Percentiles rank a stretch among this genome's conserved stretches.
Evolutionary conservation across 2,888 invertebrate species (phyloP).

Genomic region (Troides helena): DNA sequence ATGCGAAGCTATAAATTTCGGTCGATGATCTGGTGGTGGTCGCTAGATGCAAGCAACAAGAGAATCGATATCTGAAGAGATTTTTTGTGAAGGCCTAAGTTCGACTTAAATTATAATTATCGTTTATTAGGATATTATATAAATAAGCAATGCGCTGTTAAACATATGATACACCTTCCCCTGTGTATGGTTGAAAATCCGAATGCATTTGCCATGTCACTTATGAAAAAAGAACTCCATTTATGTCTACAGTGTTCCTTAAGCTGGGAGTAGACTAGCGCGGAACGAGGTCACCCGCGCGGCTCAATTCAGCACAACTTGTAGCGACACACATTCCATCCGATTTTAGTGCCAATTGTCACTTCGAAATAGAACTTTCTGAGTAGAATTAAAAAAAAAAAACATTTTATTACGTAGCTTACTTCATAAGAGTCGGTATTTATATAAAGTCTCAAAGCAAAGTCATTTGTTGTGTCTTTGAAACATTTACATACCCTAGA

Average conservation of each 20-base stretch:
- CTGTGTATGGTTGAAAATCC: not conserved
- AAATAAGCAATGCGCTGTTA: not conserved
- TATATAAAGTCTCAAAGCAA: too few species aligned
- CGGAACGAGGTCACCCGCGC: constrained; percentile 24
- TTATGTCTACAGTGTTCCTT: constrained; percentile 21
- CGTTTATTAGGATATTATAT: not conserved
- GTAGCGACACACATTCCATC: constrained; percentile 22
- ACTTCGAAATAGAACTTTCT: constrained; percentile 15
- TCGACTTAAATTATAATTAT: too few species aligned
- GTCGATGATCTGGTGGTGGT: too few species aligned
- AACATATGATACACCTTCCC: not conserved
- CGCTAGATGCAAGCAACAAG: too few species aligned
- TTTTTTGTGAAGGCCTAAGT: too few species aligned
- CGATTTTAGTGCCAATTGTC: constrained; percentile 20
- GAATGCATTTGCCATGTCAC: constrained; percentile 17
- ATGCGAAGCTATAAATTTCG: too few species aligned
- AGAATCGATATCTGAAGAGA: too few species aligned
- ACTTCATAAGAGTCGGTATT: not conserved
- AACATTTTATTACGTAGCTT: not conserved
- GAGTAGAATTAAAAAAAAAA: constrained; percentile 2
- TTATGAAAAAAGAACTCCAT: constrained; percentile 23
- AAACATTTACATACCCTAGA: too few species aligned
- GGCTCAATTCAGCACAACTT: constrained; percentile 23
- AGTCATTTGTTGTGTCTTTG: too few species aligned
- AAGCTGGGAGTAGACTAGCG: constrained; percentile 15